These are phyloP conservation scores for Pagetopsis macropterus DNA, from an alignment of 2,797 vertebrate genomes.

Conservation along the genomic window DNA sequence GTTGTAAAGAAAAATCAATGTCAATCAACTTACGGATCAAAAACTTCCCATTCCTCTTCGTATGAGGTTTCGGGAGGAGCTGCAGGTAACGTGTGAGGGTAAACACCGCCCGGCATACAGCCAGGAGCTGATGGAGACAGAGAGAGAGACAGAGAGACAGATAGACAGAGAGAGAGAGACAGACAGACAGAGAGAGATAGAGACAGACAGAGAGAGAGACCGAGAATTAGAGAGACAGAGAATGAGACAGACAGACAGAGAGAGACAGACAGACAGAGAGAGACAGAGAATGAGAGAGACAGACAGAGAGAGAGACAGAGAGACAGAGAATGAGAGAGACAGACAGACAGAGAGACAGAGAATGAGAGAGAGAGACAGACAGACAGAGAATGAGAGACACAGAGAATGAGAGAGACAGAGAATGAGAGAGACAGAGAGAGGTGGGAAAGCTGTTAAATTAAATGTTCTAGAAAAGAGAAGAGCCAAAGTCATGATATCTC, in stretches of 20 bases:
- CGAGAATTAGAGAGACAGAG: background rate
- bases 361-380: too few species aligned
- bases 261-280: background rate
- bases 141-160: slow-evolving; percentile 8
- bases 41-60: slow-evolving; percentile 99
- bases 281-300: background rate
- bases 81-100: slow-evolving; percentile 83
- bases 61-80: slow-evolving; percentile 93
- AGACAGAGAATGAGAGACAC: too few species aligned
- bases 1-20: background rate
- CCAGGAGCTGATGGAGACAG: slow-evolving; percentile 85
- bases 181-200: too few species aligned
- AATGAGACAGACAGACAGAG: too few species aligned
- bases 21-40: slow-evolving; percentile 93
- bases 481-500: background rate
- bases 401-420: slow-evolving; percentile 12
- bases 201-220: slow-evolving; percentile 2
- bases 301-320: slow-evolving; percentile 9
- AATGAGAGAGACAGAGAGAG: slow-evolving; percentile 13
- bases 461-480: background rate
- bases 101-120: slow-evolving; percentile 88
- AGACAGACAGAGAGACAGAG: too few species aligned
- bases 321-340: background rate
- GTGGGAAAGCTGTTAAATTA: background rate
- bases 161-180: background rate